These are phyloP conservation scores for Ochropacha duplaris DNA, from an alignment of 2,888 invertebrate species.

Conservation along the genomic window DNA sequence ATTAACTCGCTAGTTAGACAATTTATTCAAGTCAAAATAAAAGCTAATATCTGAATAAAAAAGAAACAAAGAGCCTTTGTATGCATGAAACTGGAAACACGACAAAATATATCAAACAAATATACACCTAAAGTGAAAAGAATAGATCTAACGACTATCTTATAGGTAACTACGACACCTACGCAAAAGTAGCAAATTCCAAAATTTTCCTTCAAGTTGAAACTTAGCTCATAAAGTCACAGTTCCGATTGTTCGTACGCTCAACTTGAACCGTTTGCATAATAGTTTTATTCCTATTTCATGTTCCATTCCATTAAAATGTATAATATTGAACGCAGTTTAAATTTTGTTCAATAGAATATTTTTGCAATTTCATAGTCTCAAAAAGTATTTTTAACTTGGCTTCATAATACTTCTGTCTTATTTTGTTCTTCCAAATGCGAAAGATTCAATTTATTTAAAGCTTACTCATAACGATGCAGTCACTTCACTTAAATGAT, in stretches of 20 bases:
- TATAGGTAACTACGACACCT: not conserved
- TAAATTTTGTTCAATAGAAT: constrained; percentile 48
- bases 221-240: constrained; percentile 60
- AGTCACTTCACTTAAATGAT: no score
- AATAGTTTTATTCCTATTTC: constrained; percentile 72
- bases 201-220: constrained; percentile 43
- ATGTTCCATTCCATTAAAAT: constrained; percentile 51
- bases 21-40: no score
- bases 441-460: not conserved
- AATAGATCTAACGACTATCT: not conserved
- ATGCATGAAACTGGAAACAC: not conserved
- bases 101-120: not conserved
- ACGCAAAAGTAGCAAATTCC: constrained; percentile 25
- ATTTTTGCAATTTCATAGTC: constrained; percentile 38
- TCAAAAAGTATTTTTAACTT: constrained; percentile 16
- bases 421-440: constrained; percentile 3
- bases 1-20: no score
- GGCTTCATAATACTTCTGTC: constrained; percentile 17
- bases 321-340: constrained; percentile 52
- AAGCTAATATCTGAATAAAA: no score
- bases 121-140: not conserved
- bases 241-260: constrained; percentile 53
- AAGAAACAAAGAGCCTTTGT: no score
- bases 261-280: constrained; percentile 63
- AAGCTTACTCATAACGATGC: not conserved